Evolutionary conservation across 2,888 invertebrate genomes (phyloP), one percentile per base, ranked within the genome.

Genomic region (Parelbella ahira): DNA sequence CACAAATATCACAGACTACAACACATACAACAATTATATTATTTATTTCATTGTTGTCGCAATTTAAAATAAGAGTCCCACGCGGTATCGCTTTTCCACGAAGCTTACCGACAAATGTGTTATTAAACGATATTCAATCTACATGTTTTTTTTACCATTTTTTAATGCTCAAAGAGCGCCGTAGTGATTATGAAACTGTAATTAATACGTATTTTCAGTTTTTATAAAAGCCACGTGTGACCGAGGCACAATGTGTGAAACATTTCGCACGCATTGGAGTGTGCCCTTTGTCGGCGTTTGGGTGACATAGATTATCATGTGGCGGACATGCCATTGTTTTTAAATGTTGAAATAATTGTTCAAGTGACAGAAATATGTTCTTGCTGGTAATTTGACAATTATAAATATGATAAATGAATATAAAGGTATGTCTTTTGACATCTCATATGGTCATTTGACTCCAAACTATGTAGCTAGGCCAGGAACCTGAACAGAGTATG

Each of bases 231-330:
- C 54, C 59, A 68, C 64, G 62, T 68, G 68, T 61, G 61, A 51
- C 50, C 48, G 52, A 48, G 53, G 50, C 54, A 54, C 64, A 70
- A 71, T 57, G 73, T 77, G 75, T 73, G 70, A 77, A 68, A 59
- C 63, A 60, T 78, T 76, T 80, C 61, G 73, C 77, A 71, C 67
- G 72, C 64, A 58, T 54, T 56, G 47, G 54, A 60, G 57, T 54
- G 45, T 48, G 53, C 49, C 51, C 67, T 75, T 68, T 74, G 69
- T 65, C 67, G 68, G 67, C 60, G 38, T 45, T 56, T 43, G 50
- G 44, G 50, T 37, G 39, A 25, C 41, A 54, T 39, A 54, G 53
- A 56, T 27, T 43, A 18, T 18, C 2, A 9, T 23, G 15, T 6
- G 9, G 9, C 12, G 47, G 36, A 47, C 21, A 15, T 15, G 1